Evolutionary conservation across 2,797 vertebrate species (phyloP).

Genomic region (Rhabdophis nuchalis): DNA sequence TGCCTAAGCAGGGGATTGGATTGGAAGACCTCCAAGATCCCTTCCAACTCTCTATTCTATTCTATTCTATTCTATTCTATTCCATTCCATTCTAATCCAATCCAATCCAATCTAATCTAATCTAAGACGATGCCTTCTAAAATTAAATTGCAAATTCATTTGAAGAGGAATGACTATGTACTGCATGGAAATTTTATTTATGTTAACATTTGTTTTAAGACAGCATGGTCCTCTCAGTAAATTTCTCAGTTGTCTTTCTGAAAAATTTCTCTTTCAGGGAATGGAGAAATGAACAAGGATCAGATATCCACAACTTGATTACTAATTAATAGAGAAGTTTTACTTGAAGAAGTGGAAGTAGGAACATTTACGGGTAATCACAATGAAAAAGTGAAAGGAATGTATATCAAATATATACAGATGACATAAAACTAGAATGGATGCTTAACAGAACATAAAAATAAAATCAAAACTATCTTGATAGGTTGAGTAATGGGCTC

Average conservation of each 20-base stretch:
- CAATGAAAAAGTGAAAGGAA: neutral
- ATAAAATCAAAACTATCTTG: neutral
- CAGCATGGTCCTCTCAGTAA: neutral
- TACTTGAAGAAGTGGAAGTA: neutral
- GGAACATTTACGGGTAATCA: neutral
- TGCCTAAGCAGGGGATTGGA: no score
- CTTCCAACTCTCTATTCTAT: no score
- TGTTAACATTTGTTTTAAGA: neutral
- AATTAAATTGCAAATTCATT: neutral
- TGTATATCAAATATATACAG: neutral
- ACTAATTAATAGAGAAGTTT: neutral
- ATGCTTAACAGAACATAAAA: neutral
- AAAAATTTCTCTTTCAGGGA: neutral
- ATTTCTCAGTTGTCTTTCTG: neutral
- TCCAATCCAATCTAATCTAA: no score
- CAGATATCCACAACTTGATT: neutral
- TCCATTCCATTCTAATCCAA: no score
- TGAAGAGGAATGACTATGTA: neutral
- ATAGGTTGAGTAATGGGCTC: neutral
- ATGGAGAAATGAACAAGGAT: neutral
- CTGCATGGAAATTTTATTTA: neutral
- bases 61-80: no score
- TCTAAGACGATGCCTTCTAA: neutral
- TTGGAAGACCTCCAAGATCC: no score
- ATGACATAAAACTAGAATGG: neutral